These are phyloP conservation scores for Stenopsyche tienmushanensis DNA, from an alignment of 1,140 invertebrate species.

Conservation along the genomic window DNA sequence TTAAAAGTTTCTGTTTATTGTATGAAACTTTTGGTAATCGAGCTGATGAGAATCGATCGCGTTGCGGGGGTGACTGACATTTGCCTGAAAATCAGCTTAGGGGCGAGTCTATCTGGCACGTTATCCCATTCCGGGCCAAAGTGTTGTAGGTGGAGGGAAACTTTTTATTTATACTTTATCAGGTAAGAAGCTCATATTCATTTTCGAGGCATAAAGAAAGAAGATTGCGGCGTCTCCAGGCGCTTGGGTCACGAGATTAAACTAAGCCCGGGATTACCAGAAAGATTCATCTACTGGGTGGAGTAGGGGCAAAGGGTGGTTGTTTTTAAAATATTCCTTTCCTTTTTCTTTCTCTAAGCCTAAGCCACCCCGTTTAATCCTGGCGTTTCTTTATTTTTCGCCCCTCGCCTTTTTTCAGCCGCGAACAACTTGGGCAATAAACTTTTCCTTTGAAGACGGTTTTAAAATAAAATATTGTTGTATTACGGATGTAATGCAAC, in stretches of 20 bases:
- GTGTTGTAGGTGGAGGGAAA: constrained; percentile 13
- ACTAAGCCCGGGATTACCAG: constrained; percentile 34
- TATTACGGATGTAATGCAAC: background rate
- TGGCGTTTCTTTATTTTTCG: constrained; percentile 35
- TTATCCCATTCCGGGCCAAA: too few relatives aligned
- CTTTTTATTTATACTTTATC: constrained; percentile 24
- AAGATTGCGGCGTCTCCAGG: constrained; percentile 32
- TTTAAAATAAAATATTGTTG: constrained; percentile 1
- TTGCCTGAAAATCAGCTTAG: too few relatives aligned
- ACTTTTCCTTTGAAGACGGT: constrained; percentile 22
- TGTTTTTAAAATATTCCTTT: constrained; percentile 36
- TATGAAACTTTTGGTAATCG: too few relatives aligned
- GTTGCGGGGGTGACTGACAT: too few relatives aligned
- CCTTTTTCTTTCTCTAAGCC: constrained; percentile 34
- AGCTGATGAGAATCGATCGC: too few relatives aligned
- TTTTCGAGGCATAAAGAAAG: constrained; percentile 20
- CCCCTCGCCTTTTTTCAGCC: background rate
- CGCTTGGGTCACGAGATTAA: constrained; percentile 40
- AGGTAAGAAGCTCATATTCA: constrained; percentile 29
- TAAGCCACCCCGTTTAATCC: constrained; percentile 37
- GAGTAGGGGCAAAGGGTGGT: too few relatives aligned
- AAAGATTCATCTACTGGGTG: constrained; percentile 31
- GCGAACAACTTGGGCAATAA: constrained; percentile 34
- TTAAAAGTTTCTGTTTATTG: too few relatives aligned
- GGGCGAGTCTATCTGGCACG: too few relatives aligned